These are phyloP conservation scores for Eulemur rubriventer DNA, from an alignment of 2,797 vertebrate genomes.

Conservation along the genomic window DNA sequence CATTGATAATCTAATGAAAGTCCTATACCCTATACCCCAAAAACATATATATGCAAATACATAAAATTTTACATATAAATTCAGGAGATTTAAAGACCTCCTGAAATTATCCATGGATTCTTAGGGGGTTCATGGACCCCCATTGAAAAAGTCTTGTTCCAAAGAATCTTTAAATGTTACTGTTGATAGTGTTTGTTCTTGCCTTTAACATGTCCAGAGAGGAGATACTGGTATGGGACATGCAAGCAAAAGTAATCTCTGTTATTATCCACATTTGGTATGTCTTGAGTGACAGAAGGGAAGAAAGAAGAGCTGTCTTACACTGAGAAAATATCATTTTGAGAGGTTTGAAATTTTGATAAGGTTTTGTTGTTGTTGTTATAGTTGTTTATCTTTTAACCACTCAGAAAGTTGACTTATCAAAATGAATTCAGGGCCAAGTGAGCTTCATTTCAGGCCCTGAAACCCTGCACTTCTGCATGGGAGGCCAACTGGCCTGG, in stretches of 20 bases:
- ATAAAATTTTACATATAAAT: constrained; percentile 31
- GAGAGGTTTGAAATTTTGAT: constrained; percentile 24
- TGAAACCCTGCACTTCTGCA: neutral
- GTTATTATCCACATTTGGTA: neutral
- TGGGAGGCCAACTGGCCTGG: neutral
- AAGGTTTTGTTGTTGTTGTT: neutral
- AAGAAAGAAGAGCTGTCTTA: neutral
- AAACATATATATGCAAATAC: constrained; percentile 4
- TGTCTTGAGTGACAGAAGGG: neutral
- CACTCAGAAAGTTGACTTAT: neutral
- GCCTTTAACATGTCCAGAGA: neutral
- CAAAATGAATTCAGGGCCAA: neutral
- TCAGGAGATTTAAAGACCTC: constrained; percentile 33
- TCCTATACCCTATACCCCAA: neutral
- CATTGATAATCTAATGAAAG: constrained; percentile 13
- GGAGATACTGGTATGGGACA: neutral
- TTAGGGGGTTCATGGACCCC: neutral
- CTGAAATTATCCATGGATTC: constrained; percentile 14
- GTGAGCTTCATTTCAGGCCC: neutral
- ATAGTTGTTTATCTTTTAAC: neutral
- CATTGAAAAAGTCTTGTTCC: neutral
- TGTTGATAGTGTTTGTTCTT: neutral
- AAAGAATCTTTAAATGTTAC: neutral
- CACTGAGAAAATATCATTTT: constrained; percentile 28
- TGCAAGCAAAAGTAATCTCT: neutral